Percentiles rank a stretch among this genome's conserved stretches.
Evolutionary conservation across 2,888 invertebrate genomes (phyloP).

Genomic region (Eudasyphora cyanicolor): DNA sequence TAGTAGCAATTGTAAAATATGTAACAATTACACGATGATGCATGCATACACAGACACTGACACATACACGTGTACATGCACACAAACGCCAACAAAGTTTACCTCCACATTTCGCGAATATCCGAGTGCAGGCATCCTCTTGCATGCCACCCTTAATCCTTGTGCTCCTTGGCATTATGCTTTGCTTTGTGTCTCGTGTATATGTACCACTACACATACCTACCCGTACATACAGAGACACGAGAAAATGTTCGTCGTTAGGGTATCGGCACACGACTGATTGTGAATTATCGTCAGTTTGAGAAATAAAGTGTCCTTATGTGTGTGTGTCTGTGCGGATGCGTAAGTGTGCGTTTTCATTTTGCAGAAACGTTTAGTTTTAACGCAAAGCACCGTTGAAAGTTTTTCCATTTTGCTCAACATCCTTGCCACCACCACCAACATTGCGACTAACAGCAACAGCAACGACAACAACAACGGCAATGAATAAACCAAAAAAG

Average conservation of each 20-base stretch:
- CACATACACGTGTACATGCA: too few species aligned
- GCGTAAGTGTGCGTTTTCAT: slow-evolving; percentile 23
- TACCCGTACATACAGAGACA: not conserved
- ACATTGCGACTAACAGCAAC: not conserved
- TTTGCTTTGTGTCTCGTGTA: not conserved
- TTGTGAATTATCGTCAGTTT: slow-evolving; percentile 59
- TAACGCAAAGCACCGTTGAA: slow-evolving; percentile 55
- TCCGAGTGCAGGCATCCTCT: not conserved
- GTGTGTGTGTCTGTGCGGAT: too few species aligned
- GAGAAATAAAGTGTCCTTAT: slow-evolving; percentile 46
- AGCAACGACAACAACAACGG: not conserved
- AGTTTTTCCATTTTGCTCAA: not conserved
- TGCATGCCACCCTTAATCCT: not conserved
- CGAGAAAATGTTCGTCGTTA: not conserved
- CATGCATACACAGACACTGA: slow-evolving; percentile 25
- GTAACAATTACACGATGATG: slow-evolving; percentile 51
- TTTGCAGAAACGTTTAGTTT: slow-evolving; percentile 60
- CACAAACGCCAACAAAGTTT: too few species aligned
- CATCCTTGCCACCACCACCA: not conserved
- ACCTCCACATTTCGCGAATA: not conserved
- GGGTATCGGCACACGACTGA: slow-evolving; percentile 40
- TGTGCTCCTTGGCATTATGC: not conserved
- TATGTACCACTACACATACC: not conserved
- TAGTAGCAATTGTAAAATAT: slow-evolving; percentile 55
- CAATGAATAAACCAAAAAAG: not conserved